These are phyloP conservation scores for Drosophila subobscura DNA, from an alignment of 1,140 invertebrate genomes.

Conservation along the genomic window DNA sequence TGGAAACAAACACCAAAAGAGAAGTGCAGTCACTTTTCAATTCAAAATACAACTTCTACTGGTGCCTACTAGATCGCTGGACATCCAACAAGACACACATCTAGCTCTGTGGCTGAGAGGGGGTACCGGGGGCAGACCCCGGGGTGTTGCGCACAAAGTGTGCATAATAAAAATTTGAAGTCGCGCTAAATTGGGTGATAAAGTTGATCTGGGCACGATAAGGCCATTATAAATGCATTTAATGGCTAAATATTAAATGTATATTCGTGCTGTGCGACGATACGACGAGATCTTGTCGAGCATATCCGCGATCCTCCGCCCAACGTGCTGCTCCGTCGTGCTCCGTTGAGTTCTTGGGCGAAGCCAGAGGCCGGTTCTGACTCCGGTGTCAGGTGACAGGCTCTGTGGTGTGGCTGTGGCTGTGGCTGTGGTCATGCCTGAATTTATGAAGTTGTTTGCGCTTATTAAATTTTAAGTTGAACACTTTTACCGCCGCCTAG, in stretches of 20 bases:
- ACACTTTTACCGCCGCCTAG: slow-evolving; percentile 56
- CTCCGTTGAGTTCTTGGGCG: slow-evolving; percentile 12
- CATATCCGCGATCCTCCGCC: slow-evolving; percentile 14
- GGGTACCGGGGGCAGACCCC: too few species aligned
- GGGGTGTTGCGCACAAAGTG: slow-evolving; percentile 33
- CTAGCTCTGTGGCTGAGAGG: too few species aligned
- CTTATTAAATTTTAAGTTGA: slow-evolving; percentile 80
- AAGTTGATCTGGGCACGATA: slow-evolving; percentile 75
- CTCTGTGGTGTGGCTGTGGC: slow-evolving; percentile 15
- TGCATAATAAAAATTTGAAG: slow-evolving; percentile 67
- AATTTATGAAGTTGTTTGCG: slow-evolving; percentile 81
- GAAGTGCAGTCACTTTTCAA: too few species aligned
- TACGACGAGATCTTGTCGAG: slow-evolving; percentile 31
- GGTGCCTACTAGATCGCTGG: too few species aligned
- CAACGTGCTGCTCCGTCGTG: slow-evolving; percentile 30
- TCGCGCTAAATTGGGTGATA: slow-evolving; percentile 71
- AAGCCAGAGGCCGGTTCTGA: neutral
- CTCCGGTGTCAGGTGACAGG: slow-evolving; percentile 62
- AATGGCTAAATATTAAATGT: slow-evolving; percentile 81
- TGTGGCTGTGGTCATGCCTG: slow-evolving; percentile 8
- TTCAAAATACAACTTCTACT: too few species aligned
- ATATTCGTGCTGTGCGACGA: slow-evolving; percentile 65
- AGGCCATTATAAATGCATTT: slow-evolving; percentile 81
- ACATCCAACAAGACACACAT: too few species aligned
- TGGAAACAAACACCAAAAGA: too few species aligned